Evolutionary conservation across 2,888 invertebrate genomes (phyloP).

Genomic region (Anodontia alba): DNA sequence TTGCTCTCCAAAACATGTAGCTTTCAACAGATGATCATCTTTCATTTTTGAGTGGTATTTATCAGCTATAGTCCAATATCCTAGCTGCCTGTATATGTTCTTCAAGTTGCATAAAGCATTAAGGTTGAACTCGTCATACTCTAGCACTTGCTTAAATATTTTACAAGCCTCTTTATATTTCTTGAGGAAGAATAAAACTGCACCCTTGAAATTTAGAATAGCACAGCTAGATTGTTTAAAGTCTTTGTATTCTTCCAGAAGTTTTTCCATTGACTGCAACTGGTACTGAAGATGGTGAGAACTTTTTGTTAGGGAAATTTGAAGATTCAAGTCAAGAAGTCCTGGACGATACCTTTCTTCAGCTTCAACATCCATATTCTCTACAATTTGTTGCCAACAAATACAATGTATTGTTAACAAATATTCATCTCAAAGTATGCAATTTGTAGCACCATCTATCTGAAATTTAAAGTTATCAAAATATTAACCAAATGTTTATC

Average conservation of each 20-base stretch:
- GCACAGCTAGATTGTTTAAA: background rate
- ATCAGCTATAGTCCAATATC: background rate
- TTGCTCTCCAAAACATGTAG: background rate
- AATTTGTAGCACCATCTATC: no score
- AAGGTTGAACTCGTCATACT: background rate
- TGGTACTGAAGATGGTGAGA: background rate
- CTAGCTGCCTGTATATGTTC: constrained; percentile 1
- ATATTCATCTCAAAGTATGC: no score
- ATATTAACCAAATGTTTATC: no score
- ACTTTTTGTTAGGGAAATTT: background rate
- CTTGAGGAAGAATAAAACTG: background rate
- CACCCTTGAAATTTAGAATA: background rate
- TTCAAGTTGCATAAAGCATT: background rate
- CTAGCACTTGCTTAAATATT: background rate
- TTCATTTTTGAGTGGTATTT: background rate
- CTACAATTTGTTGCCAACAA: no score
- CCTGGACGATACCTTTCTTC: background rate
- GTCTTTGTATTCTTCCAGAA: background rate
- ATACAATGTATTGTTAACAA: no score
- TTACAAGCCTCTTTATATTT: background rate
- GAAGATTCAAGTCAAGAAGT: constrained; percentile 1
- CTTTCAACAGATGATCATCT: background rate
- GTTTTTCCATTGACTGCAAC: background rate
- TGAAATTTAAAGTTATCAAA: no score
- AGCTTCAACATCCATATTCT: background rate